phyloP scores from a whole-genome alignment of 2,113 vertebrate genomes.

The Euleptes europaea region DNA sequence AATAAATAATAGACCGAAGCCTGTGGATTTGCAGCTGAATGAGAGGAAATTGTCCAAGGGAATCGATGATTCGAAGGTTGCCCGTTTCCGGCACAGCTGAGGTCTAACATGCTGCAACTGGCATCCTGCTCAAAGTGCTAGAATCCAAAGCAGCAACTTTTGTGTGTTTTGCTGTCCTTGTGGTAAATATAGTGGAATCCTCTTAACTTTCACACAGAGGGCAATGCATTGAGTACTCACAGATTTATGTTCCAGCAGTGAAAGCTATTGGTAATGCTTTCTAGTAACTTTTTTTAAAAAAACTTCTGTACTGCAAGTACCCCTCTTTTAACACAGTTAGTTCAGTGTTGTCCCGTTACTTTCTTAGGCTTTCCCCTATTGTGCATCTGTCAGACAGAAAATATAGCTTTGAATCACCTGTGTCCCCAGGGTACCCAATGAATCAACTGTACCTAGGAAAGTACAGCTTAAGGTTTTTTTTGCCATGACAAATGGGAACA shows the following conservation, averaged over 20 bases:
- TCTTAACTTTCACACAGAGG: not conserved
- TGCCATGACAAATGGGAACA: not conserved
- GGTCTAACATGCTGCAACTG: conserved; percentile 43
- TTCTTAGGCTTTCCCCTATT: not conserved
- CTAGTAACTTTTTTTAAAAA: not conserved
- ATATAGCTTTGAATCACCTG: not conserved
- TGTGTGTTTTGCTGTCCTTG: not conserved
- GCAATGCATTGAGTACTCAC: not conserved
- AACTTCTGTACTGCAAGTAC: not conserved
- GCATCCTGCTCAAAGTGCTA: conserved; percentile 39
- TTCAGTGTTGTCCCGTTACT: not conserved
- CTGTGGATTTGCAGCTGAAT: conserved; percentile 52
- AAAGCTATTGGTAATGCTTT: not conserved
- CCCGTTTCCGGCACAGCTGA: conserved; percentile 23
- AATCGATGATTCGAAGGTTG: conserved; percentile 37
- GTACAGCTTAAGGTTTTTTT: not conserved
- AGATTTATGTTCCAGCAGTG: conserved; percentile 22
- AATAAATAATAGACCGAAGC: not conserved
- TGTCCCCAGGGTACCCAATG: not conserved
- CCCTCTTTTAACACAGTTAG: not conserved
- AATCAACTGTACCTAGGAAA: not conserved
- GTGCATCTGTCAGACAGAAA: conserved; percentile 5
- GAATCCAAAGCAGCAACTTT: not conserved
- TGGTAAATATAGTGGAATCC: not conserved
- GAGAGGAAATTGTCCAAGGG: conserved; percentile 47